phyloP scores from a whole-genome alignment of 2,797 vertebrate genomes.

The Vespertilio murinus region DNA sequence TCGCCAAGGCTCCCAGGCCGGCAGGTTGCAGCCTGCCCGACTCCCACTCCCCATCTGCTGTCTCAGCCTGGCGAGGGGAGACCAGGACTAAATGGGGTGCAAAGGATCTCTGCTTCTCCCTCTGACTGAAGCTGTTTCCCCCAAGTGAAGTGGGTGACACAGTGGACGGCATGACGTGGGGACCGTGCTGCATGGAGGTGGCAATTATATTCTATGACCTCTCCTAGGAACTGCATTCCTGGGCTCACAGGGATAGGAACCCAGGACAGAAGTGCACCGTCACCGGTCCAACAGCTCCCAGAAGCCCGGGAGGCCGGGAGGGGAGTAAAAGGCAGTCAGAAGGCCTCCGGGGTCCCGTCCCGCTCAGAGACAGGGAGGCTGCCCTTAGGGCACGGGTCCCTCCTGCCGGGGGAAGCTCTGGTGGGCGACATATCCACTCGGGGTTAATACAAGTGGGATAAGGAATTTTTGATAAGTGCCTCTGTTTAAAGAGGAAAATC shows the following conservation, averaged over 20 bases:
- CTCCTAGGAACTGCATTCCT: background rate
- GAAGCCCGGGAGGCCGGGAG: too few species aligned
- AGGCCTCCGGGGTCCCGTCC: too few species aligned
- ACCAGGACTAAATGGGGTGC: background rate
- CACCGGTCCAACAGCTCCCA: too few species aligned
- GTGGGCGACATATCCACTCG: background rate
- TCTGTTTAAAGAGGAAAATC: slow-evolving; percentile 7
- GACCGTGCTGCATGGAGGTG: background rate
- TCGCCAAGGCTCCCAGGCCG: background rate
- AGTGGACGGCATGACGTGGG: background rate
- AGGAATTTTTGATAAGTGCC: background rate
- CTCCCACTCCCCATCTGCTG: background rate
- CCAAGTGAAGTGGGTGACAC: background rate
- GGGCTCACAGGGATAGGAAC: background rate
- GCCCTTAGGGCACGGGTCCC: background rate
- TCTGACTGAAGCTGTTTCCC: background rate
- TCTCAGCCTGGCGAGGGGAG: background rate
- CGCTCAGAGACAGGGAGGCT: background rate
- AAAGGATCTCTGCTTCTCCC: background rate
- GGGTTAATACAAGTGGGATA: background rate
- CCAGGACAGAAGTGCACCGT: too few species aligned
- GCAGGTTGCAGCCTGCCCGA: background rate
- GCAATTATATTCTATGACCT: background rate
- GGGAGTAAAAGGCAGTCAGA: background rate
- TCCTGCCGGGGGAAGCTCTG: background rate